Evolutionary conservation across 2,888 invertebrate species (phyloP).

Genomic region (Achlya flavicornis): DNA sequence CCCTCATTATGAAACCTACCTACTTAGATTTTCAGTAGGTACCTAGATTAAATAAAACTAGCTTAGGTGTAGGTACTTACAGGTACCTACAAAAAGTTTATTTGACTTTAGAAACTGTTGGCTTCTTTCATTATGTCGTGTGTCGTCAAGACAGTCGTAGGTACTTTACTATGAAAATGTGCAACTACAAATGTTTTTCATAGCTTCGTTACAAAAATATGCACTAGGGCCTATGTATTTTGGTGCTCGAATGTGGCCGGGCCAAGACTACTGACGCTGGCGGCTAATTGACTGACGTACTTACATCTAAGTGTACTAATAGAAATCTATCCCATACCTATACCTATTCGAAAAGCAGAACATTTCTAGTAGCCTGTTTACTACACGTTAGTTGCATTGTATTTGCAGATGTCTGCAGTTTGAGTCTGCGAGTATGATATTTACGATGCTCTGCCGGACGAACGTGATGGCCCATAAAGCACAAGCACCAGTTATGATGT

Average conservation of each 20-base stretch:
- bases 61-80: too few relatives aligned
- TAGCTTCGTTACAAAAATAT: conserved; percentile 40
- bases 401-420: conserved; percentile 54
- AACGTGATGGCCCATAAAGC: conserved; percentile 74
- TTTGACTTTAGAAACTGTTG: too few relatives aligned
- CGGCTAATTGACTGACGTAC: conserved; percentile 19
- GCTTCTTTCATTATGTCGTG: too few relatives aligned
- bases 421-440: conserved; percentile 44
- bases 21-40: too few relatives aligned
- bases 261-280: conserved; percentile 8
- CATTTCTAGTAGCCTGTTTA: conserved; percentile 18
- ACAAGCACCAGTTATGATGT: conserved; percentile 62
- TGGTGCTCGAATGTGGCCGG: conserved; percentile 44
- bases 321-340: conserved; percentile 36
- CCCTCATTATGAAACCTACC: too few relatives aligned
- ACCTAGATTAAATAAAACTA: too few relatives aligned
- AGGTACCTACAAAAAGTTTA: too few relatives aligned
- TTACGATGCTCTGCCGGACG: conserved; percentile 72
- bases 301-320: background rate
- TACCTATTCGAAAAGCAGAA: conserved; percentile 27
- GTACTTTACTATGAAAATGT: background rate
- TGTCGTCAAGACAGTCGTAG: too few relatives aligned
- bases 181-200: conserved; percentile 23
- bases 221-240: conserved; percentile 50
- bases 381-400: conserved; percentile 42